These are phyloP conservation scores for Cantharis rustica DNA, from an alignment of 2,888 invertebrate species.

Conservation along the genomic window DNA sequence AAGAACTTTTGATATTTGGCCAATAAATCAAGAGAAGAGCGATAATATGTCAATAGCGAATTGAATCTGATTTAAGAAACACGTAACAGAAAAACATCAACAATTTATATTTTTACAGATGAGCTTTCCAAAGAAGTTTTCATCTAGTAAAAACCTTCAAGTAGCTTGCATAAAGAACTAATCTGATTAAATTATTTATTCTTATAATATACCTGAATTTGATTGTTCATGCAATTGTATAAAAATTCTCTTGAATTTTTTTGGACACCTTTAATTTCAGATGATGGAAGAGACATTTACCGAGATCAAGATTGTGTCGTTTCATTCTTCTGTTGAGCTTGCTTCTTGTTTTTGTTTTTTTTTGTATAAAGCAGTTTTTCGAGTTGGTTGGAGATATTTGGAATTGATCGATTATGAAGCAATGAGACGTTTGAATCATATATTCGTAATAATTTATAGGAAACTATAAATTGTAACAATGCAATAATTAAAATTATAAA, in stretches of 20 bases:
- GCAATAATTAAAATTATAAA: background rate
- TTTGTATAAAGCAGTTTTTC: background rate
- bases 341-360: background rate
- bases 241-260: background rate
- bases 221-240: background rate
- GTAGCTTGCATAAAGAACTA: background rate
- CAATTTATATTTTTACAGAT: no score
- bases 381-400: background rate
- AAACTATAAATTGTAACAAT: background rate
- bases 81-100: no score
- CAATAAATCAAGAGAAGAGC: no score
- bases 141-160: no score
- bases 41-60: background rate
- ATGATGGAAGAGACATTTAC: background rate
- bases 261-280: background rate
- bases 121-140: no score
- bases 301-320: background rate
- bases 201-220: no score
- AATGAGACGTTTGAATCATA: background rate
- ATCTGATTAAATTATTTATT: no score
- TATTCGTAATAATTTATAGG: background rate
- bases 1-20: background rate
- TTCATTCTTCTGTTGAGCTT: background rate
- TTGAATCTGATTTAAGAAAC: background rate
- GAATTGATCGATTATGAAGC: background rate